A percentile compares a stretch with the other conserved stretches of the same genome.
phyloP scores from a whole-genome alignment of 2,113 vertebrate species.

The Machaerirhynchus nigripectus region DNA sequence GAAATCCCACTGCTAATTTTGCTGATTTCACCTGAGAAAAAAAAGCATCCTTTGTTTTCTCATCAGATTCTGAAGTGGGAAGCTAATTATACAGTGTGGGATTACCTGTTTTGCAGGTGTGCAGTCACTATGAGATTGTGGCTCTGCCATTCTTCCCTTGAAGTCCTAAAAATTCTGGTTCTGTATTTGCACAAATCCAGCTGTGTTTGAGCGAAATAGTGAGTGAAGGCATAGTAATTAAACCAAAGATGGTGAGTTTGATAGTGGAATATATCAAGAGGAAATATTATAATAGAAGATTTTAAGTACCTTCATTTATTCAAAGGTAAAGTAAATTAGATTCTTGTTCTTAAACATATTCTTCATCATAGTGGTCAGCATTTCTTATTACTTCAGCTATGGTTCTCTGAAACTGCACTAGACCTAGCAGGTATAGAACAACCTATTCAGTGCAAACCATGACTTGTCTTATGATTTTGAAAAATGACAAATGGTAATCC shows the following conservation, averaged over 20 bases:
- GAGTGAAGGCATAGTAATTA: background rate
- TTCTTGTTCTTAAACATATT: background rate
- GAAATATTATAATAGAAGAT: background rate
- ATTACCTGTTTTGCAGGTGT: background rate
- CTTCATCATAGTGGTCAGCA: background rate
- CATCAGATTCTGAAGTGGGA: background rate
- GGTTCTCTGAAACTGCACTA: background rate
- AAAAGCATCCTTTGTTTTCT: background rate
- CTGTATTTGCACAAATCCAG: background rate
- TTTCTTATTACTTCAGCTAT: background rate
- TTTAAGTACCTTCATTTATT: background rate
- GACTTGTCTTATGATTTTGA: background rate
- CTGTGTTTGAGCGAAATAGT: background rate
- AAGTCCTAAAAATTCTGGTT: background rate
- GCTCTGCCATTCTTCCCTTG: background rate
- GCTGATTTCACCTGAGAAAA: background rate
- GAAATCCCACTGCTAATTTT: background rate
- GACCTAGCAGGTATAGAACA: background rate
- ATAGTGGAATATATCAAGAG: background rate
- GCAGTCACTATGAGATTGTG: background rate
- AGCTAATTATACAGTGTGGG: background rate
- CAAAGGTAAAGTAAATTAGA: background rate
- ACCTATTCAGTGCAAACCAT: background rate
- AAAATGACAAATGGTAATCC: background rate
- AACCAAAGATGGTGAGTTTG: background rate